Base-by-base conservation (phyloP, 2,113 vertebrate genomes). In the Nestor notabilis region DNA sequence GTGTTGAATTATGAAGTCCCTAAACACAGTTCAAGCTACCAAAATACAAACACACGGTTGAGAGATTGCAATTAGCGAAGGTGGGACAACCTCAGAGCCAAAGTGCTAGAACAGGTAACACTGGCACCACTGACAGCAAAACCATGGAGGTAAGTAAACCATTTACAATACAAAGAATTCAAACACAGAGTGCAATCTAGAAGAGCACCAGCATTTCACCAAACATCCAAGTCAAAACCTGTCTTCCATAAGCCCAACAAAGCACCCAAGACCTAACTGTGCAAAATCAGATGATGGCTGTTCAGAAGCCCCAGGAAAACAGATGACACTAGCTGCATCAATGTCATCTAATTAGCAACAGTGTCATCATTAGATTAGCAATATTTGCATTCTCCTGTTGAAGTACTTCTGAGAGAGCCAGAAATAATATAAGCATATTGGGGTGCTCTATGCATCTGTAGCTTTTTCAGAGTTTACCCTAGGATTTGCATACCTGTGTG, bases 251-350 rank as follows among this genome's bases (percentile, higher is more conserved):
- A 70, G 43, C 47, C 47, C 63, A 70, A 63, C 27, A 39, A 39
- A 64, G 15, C 19, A 55, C 7, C 49, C 49, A 63, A 82, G 55
- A 33, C 28, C 43, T 10, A n/a, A 6, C 17, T 3, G 1, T 11
- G 28, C 25, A 28, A 25, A 68, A 47, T 10, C n/a, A 17, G 2
- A 20, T 21, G 7, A 0, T 0, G 0, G n/a, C 14, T 37, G 8
- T 16, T 44, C n/a, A 68, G 64, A 58, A 90, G 20, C 6, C 29
- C 25, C 61, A 61, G 29, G 13, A 75, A 39, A 70, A 31, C 15
- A 39, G 17, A 3, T 3, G 3, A 17, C 2, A 17, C 8, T 3
- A 23, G 29, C 33, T 58, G 61, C 69, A 39, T 39, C 11, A 39
- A 11, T 39, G 39, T 39, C 39, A 39, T 39, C 39, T 39, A 39